Percentiles rank a stretch among this genome's conserved stretches.
Conservation (phyloP, 2,113 vertebrate genomes). For the Indicator indicator region DNA sequence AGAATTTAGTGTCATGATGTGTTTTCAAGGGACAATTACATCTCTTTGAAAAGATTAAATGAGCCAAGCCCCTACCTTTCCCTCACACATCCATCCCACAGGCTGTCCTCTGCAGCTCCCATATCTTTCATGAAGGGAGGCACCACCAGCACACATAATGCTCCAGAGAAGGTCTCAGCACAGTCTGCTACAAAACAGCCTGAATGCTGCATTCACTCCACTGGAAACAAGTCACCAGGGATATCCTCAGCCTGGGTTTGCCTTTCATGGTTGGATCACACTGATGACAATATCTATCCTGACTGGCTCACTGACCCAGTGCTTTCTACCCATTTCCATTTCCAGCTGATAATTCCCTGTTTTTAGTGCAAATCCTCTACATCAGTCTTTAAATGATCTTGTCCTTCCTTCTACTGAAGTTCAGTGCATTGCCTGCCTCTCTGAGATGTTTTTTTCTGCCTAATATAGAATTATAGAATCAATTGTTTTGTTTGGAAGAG, state of each 20-base stretch:
- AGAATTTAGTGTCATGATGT: background rate
- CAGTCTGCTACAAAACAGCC: accelerated
- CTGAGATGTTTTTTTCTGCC: background rate
- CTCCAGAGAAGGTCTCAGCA: background rate
- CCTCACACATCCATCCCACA: background rate
- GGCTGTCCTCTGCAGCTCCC: background rate
- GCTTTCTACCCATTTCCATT: background rate
- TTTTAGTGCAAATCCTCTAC: background rate
- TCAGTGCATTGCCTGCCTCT: background rate
- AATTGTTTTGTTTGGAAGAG: too few species aligned
- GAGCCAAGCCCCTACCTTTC: background rate
- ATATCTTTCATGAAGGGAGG: background rate
- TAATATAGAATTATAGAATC: background rate
- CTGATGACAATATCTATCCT: conserved; percentile 9
- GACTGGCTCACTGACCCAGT: conserved; percentile 24
- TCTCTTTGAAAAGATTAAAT: background rate
- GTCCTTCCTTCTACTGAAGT: background rate
- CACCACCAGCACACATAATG: background rate
- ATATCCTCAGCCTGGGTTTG: background rate
- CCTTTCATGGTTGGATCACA: conserved; percentile 24
- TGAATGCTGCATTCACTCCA: background rate
- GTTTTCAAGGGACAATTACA: background rate
- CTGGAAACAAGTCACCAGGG: background rate
- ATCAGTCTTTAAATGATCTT: background rate
- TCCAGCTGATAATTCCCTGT: background rate